A percentile compares a stretch with the other conserved stretches of the same genome.
These are phyloP conservation scores for Stenodera caucasica DNA, from an alignment of 2,888 invertebrate genomes.

Conservation along the genomic window DNA sequence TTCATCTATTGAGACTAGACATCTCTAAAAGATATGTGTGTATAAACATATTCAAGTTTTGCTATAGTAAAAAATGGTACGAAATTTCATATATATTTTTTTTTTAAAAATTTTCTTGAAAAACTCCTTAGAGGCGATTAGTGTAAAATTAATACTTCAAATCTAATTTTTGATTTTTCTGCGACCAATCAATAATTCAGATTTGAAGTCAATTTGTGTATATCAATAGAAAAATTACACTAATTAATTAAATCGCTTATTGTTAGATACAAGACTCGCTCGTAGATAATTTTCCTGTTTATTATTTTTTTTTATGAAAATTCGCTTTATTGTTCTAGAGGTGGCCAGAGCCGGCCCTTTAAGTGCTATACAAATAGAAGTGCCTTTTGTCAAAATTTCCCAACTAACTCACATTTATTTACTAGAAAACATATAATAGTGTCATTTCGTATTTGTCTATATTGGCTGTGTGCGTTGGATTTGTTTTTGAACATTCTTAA, in stretches of 20 bases:
- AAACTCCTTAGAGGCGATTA: conserved; percentile 26
- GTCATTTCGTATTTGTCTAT: conserved; percentile 50
- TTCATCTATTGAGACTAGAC: conserved; percentile 27
- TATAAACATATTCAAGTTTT: conserved; percentile 47
- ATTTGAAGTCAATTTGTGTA: conserved; percentile 9
- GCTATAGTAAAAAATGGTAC: conserved; percentile 52
- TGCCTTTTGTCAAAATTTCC: conserved; percentile 25
- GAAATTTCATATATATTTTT: conserved; percentile 43
- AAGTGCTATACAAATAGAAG: conserved; percentile 39
- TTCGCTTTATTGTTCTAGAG: conserved; percentile 36
- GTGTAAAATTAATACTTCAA: conserved; percentile 19
- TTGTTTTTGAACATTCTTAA: conserved; percentile 35
- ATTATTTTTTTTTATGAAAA: conserved; percentile 29
- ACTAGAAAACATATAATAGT: conserved; percentile 34
- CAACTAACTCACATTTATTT: conserved; percentile 34
- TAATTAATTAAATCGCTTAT: conserved; percentile 36
- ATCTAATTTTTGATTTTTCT: neutral
- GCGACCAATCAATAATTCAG: neutral
- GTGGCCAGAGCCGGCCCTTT: conserved; percentile 29
- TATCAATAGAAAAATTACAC: conserved; percentile 31
- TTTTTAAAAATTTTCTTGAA: conserved; percentile 7
- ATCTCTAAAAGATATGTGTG: conserved; percentile 43
- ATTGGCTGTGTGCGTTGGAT: conserved; percentile 51
- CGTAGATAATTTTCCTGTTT: conserved; percentile 30
- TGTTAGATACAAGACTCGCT: conserved; percentile 41